Conservation (phyloP, 2,797 vertebrate species). For the Myotis findleyi region DNA sequence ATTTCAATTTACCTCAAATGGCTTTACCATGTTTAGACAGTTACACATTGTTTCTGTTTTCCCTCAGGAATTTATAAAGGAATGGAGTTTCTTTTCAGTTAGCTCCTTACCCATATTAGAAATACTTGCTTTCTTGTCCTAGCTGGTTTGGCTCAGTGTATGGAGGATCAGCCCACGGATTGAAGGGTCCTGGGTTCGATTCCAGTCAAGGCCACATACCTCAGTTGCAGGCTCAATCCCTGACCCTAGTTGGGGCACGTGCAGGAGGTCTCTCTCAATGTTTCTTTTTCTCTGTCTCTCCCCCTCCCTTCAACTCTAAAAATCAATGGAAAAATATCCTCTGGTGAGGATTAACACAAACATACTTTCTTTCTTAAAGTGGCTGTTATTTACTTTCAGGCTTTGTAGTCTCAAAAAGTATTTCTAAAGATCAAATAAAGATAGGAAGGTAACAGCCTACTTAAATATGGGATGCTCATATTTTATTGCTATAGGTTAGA, state of each 20-base stretch:
- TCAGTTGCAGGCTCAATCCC: too few relatives aligned
- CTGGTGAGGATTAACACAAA: too few relatives aligned
- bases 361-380: constrained; percentile 59
- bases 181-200: too few relatives aligned
- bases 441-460: not conserved
- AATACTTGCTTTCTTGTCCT: constrained; percentile 30
- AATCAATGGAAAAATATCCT: too few relatives aligned
- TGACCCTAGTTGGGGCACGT: too few relatives aligned
- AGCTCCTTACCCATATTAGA: not conserved
- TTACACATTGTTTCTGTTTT: not conserved
- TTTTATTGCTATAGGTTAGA: constrained; percentile 45
- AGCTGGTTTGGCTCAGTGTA: too few relatives aligned
- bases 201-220: too few relatives aligned
- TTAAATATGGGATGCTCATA: not conserved
- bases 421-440: constrained; percentile 59
- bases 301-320: too few relatives aligned
- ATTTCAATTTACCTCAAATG: not conserved
- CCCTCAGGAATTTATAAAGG: constrained; percentile 7
- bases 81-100: constrained; percentile 41
- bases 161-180: too few relatives aligned
- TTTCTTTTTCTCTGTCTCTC: too few relatives aligned
- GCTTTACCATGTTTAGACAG: not conserved
- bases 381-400: constrained; percentile 44
- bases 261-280: too few relatives aligned
- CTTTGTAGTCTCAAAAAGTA: constrained; percentile 1